Evolutionary conservation across 2,113 vertebrate genomes (phyloP).

Genomic region (Sitta europaea): DNA sequence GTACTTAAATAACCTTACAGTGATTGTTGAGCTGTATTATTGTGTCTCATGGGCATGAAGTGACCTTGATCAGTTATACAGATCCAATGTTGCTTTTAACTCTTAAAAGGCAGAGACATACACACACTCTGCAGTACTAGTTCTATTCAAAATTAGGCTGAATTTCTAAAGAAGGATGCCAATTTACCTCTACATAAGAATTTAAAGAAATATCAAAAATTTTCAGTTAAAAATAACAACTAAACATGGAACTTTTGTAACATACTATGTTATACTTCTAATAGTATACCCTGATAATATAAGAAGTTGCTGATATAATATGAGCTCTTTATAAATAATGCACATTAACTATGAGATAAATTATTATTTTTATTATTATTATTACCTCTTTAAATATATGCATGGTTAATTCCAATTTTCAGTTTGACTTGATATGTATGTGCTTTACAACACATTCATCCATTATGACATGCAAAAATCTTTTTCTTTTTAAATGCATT

Average conservation of each 20-base stretch:
- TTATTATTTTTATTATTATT: too few species aligned
- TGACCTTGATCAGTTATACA: neutral
- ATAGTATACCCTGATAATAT: neutral
- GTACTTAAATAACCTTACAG: neutral
- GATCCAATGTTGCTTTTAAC: neutral
- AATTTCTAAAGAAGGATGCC: neutral
- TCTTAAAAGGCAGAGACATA: neutral
- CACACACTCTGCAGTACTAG: neutral
- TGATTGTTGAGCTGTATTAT: neutral
- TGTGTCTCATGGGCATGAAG: neutral
- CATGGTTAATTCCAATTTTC: constrained; percentile 16
- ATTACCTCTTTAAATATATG: constrained; percentile 9
- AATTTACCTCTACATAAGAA: neutral
- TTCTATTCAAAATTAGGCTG: neutral
- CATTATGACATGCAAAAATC: neutral
- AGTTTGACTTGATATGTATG: neutral
- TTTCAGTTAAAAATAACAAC: neutral
- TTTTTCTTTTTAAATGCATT: neutral
- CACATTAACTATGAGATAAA: neutral
- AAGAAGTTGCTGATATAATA: neutral
- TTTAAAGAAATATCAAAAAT: neutral
- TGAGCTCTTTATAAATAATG: neutral
- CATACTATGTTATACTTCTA: neutral
- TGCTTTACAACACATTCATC: neutral
- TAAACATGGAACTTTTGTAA: neutral